Base-by-base conservation (phyloP, 2,888 invertebrate genomes). In the Lymantria dispar region DNA sequence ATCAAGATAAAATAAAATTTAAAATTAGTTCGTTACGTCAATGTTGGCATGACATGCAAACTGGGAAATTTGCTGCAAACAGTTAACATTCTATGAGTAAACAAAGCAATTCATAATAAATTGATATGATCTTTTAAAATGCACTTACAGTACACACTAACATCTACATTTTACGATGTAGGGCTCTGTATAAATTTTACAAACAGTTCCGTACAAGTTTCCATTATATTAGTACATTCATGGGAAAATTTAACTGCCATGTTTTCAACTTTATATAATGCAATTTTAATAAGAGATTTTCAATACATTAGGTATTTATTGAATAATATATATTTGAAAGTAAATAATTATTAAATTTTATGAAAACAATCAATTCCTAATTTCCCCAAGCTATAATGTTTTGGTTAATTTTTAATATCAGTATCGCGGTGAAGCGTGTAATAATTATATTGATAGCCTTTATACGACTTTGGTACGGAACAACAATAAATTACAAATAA, bases 41-140 rank as follows among this genome's bases (percentile, higher is more conserved):
- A 66, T 72, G 61, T 70, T 83, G 87, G 87, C 87, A 86, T 85
- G 85, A 84, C 88, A 88, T 86, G 88, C 88, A 64, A 61, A 63
- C 48, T 58, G 43, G 51, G 47, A 58, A 68, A 56, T 70, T 57
- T 64, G 58, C 54, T 61, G 64, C 65, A 66, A 54, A 56, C 41
- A 65, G 64, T 31, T 61, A 61, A 55, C 54, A 58, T 53, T 52
- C 30, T 58, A 43, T 56, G 3, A 43, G 49, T 47, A 56, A 54
- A 56, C 40, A 56, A 60, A 56, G 37, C 48, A 53, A 50, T 61
- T 62, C 62, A 56, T 52, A 59, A 53, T 47, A 42, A 43, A 42
- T 54, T 22, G 22, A 22, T 22, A 22, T 22, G 22, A 22, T 22
- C 2, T 22, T 33, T 33, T 33, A 30, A 8, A 7, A 8, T 30